Conservation (phyloP, 64 coral and sea anemone genomes). For the Porites australiensis region DNA sequence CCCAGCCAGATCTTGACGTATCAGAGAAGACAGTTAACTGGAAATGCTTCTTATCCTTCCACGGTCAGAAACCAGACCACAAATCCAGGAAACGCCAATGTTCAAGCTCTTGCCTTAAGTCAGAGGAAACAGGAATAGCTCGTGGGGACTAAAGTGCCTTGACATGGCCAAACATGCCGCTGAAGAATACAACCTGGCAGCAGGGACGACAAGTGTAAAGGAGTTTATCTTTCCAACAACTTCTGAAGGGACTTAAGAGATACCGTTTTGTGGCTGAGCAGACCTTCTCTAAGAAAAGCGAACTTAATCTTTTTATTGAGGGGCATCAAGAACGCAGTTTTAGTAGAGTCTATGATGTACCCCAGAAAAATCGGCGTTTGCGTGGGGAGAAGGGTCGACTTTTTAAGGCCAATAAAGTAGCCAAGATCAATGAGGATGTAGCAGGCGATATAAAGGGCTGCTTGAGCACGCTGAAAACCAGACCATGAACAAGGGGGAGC, state of each 20-base stretch:
- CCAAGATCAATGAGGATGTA: no score
- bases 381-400: no score
- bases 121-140: background rate
- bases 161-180: background rate
- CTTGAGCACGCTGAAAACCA: background rate
- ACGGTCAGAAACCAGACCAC: conserved; percentile 20
- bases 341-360: no score
- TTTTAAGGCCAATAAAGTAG: no score
- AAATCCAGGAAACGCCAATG: conserved; percentile 62
- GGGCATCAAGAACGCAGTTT: background rate
- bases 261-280: background rate
- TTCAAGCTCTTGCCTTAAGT: conserved; percentile 1
- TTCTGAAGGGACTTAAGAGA: conserved; percentile 5
- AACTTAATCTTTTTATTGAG: background rate
- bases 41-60: conserved; percentile 30
- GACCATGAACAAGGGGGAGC: background rate
- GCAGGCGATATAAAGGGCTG: background rate
- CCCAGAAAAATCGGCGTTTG: no score
- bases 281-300: background rate
- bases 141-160: background rate
- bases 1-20: conserved; percentile 27
- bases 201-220: background rate
- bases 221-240: conserved; percentile 30
- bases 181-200: background rate
- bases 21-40: background rate